Evolutionary conservation across 2,113 vertebrate genomes (phyloP).

Genomic region (Morone chrysops): DNA sequence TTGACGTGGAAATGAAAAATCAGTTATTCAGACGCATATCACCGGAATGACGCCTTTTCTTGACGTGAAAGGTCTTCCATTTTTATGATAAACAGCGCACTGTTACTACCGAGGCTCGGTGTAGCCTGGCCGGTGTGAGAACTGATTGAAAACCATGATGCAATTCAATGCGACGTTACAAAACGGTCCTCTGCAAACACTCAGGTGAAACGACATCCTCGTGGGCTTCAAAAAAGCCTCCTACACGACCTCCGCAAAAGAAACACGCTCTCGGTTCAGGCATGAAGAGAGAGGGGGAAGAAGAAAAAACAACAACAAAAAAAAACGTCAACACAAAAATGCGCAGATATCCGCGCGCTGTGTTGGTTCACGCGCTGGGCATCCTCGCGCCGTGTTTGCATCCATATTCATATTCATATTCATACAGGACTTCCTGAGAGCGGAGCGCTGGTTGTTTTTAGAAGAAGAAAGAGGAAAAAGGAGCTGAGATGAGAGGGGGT

Average conservation of each 20-base stretch:
- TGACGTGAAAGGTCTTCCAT: conserved; percentile 81
- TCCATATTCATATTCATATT: conserved; percentile 82
- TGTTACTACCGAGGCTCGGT: conserved; percentile 56
- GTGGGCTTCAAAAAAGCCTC: conserved; percentile 24
- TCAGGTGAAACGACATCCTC: conserved; percentile 48
- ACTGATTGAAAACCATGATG: conserved; percentile 75
- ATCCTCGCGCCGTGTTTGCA: conserved; percentile 70
- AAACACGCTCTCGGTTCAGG: conserved; percentile 48
- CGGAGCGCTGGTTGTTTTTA: conserved; percentile 59
- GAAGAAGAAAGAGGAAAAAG: too few relatives aligned
- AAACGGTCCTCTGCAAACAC: conserved; percentile 61
- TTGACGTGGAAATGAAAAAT: conserved; percentile 64
- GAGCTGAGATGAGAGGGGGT: conserved; percentile 14
- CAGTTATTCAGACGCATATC: conserved; percentile 67
- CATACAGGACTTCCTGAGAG: conserved; percentile 73
- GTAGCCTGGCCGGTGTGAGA: conserved; percentile 58
- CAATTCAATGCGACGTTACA: conserved; percentile 80
- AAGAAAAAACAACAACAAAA: not conserved
- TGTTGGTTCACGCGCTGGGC: conserved; percentile 72
- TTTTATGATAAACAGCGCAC: conserved; percentile 70
- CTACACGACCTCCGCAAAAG: conserved; percentile 40
- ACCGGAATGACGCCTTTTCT: conserved; percentile 72
- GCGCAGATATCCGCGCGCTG: conserved; percentile 70
- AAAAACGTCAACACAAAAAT: conserved; percentile 60
- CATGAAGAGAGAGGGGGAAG: not conserved